Evolutionary conservation across 2,888 invertebrate species (phyloP), one percentile per base, ranked within the genome.

Genomic region (Melanostoma scalare): DNA sequence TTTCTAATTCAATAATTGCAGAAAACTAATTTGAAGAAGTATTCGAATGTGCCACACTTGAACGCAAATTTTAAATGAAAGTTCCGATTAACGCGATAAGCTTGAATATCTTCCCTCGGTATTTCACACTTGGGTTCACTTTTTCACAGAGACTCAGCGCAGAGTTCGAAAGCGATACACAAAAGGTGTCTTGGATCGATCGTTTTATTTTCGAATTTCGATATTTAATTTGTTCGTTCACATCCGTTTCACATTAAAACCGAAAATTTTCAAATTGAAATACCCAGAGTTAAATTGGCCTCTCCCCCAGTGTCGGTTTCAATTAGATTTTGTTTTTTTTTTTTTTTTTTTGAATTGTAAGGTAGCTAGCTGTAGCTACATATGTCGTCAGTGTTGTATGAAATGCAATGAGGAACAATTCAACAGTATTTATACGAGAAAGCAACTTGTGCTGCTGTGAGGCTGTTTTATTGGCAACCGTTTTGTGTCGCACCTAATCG

Each of bases 401-500:
- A 58, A 30, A 56, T 53, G 52, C 63, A 68, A 52, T 65, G 42
- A 61, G 61, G 61, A 61, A 61, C 61, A 79, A 79, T 65, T 20
- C 20, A 20, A 20, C 20, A 20, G 20, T 20, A 55, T 31, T 55
- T 20, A 20, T 20, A 20, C 30, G 46, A 10, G 6, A 65, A 50
- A 9, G 6, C 10, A 44, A 46, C 40, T 52, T 69, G 50, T 20
- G 4, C 48, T 58, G 53, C 48, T 58, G 53, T 38, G 73, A 53
- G 65, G 68, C 53, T 69, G 53, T 31, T 71, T 60, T 52, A 38
- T 71, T 52, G 53, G 71, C 84, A 84, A 84, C 84, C 84, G 84
- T 74, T 79, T 78, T 79, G 84, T 84, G 74, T 84, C 79, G 84
- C 79, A 84, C 84, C 84, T 84, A 84, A 75, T 79, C 79, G 84